Base-by-base conservation (phyloP, 2,797 vertebrate genomes). In the Phalloptychus januarius region DNA sequence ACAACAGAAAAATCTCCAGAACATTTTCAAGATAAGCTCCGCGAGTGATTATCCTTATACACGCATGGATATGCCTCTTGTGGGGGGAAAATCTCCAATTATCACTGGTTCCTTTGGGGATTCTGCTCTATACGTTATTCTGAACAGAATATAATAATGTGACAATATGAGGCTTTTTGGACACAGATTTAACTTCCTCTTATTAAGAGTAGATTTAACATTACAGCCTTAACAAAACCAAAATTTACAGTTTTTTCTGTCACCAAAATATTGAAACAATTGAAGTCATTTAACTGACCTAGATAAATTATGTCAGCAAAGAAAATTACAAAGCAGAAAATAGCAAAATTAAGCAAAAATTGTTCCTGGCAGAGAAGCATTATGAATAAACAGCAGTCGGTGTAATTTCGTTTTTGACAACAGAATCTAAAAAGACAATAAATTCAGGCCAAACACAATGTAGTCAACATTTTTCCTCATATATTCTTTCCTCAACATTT, bases 31-130 rank as follows among this genome's bases (percentile, higher is more conserved):
- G 83, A 89, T 86, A 81, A 79, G 65, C 67, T 52, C 78, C 15
- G 76, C 76, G 78, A 79, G 85, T 80, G 83, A 88, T 88, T 83
- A 85, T 87, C 78, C 72, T 3, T 28, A 56, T 77, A 56, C 58
- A 38, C 52, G 73, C 56, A 75, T 25, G 65, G 77, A 77, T 78
- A 72, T 80, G 74, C 40, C 36, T 56, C 58, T 77, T 46, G 5
- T 28, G 4, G n/a, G 7, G 25, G 28, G 23, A 7, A 45, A 45
- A 20, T 44, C 46, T 33, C 38, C 2, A 77, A 71, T 23, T 40
- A 79, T 79, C 23, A 36, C 56, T 58, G 12, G 0, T 31, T 75
- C 46, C 65, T 40, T 73, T 16, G 50, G n/a, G 72, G 54, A 40
- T 40, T 71, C 28, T 33, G 45, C 70, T 20, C 44, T 63, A 18